phyloP scores from a whole-genome alignment of 2,113 vertebrate genomes.

The Cephalopholis sonnerati region DNA sequence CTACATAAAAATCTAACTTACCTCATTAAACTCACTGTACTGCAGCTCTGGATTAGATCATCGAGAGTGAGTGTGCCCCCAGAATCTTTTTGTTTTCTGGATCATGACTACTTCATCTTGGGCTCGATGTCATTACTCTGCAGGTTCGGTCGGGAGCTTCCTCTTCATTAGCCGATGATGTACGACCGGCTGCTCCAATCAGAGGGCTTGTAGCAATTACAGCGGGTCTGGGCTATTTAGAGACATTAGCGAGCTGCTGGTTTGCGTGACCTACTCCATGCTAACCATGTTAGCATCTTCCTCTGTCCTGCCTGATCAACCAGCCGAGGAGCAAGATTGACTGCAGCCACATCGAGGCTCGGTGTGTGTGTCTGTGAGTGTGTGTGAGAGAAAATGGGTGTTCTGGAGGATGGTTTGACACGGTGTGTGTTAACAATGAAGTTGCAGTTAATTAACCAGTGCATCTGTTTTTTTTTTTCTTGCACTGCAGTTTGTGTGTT shows the following conservation, averaged over 20 bases:
- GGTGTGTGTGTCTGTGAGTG: background rate
- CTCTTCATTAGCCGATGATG: constrained; percentile 13
- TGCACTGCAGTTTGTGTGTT: background rate
- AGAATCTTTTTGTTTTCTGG: background rate
- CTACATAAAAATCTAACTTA: constrained; percentile 1
- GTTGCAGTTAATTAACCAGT: constrained; percentile 47
- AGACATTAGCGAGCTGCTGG: constrained; percentile 15
- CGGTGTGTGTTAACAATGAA: constrained; percentile 55
- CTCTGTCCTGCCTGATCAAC: background rate
- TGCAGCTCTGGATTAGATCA: constrained; percentile 5
- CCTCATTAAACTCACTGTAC: constrained; percentile 7
- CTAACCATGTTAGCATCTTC: constrained; percentile 39
- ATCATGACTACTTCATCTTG: background rate
- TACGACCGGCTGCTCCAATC: constrained; percentile 14
- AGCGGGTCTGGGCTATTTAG: constrained; percentile 8
- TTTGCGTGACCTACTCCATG: constrained; percentile 2
- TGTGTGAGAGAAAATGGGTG: background rate
- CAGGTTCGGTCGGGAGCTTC: background rate
- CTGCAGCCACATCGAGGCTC: background rate
- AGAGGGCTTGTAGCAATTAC: constrained; percentile 1
- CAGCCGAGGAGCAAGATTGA: background rate
- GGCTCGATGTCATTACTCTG: background rate
- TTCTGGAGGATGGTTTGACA: constrained; percentile 8
- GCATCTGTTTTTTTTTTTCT: constrained; percentile 26
- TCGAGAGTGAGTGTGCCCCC: no score